A percentile compares a stretch with the other conserved stretches of the same genome.
phyloP scores from a whole-genome alignment of 2,888 invertebrate species.

The Anagyrus pseudococci region DNA sequence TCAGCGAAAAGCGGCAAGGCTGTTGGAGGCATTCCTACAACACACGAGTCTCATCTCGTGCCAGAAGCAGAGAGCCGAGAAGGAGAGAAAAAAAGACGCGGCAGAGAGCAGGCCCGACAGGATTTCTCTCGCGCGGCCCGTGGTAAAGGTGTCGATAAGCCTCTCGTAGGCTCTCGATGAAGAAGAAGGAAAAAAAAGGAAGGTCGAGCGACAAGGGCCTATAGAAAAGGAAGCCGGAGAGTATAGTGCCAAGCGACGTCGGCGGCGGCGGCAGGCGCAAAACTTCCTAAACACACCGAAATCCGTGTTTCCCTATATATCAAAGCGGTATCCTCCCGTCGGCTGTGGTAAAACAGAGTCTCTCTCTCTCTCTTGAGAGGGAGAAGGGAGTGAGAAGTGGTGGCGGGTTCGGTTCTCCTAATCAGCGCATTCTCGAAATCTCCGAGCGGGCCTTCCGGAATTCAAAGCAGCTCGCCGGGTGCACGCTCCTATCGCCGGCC shows the following conservation, averaged over 20 bases:
- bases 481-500: constrained; percentile 11
- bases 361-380: too few relatives aligned
- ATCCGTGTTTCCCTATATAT: constrained; percentile 31
- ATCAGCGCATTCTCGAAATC: constrained; percentile 39
- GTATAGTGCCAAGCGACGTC: too few relatives aligned
- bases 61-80: not conserved
- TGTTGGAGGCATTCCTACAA: constrained; percentile 12
- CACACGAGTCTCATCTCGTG: not conserved
- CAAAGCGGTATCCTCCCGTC: constrained; percentile 31
- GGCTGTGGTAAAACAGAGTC: too few relatives aligned
- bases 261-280: constrained; percentile 5
- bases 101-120: not conserved
- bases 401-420: constrained; percentile 6
- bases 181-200: not conserved
- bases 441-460: constrained; percentile 36
- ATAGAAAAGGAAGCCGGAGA: too few relatives aligned
- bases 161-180: not conserved
- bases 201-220: not conserved
- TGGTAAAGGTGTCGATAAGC: not conserved
- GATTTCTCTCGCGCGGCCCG: not conserved
- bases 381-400: too few relatives aligned
- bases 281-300: constrained; percentile 29
- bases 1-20: not conserved
- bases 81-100: constrained; percentile 1
- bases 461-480: constrained; percentile 21